Base-by-base conservation (phyloP, 2,797 vertebrate species). In the Platalea minor region DNA sequence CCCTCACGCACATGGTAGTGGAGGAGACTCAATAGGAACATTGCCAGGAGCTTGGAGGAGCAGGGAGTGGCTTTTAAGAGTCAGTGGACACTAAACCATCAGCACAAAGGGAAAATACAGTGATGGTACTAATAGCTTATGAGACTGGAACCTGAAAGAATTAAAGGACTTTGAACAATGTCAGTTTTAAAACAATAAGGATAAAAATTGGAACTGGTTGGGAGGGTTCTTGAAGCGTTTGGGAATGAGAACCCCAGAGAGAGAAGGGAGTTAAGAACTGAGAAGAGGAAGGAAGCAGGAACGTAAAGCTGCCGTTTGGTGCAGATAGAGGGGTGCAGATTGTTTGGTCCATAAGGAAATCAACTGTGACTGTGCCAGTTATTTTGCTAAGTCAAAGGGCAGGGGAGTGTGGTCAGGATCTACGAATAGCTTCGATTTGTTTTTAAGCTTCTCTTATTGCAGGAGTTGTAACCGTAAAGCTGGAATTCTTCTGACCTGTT, bases 1-100 rank as follows among this genome's bases (percentile, higher is more conserved):
- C 37, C 21, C 25, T 83, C 31, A 15, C 2, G 2, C 39, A 3
- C 2, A 0, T 5, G 20, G 10, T 16, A 21, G 11, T 46, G 65
- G 74, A 64, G 61, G 65, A 68, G 14, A 10, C 35, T 53, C 15
- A 13, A 5, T 1, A 41, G 69, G 63, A 91, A 5, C 13, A 3
- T 35, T 39, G 25, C 20, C 54, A 77, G 37, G 74, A 39, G 3
- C 46, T 74, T 54, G 80, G 77, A 54, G 25, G 50, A 83, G 16
- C 31, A 28, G 35, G 39, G 77, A 77, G 39, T 3, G 1, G 18
- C 28, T 60, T 79, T 13, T 35, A 21, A 74, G 39, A 46, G 50
- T 80, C 20, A 24, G 25, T 33, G 20, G 33, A 7, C 39, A 41
- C n/a, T 51, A 65, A 84, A 72, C 41, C 21, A 72, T 18, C 19